Evolutionary conservation across 1,140 invertebrate species (phyloP), one percentile per base, ranked within the genome.

Genomic region (Drosophila orena): DNA sequence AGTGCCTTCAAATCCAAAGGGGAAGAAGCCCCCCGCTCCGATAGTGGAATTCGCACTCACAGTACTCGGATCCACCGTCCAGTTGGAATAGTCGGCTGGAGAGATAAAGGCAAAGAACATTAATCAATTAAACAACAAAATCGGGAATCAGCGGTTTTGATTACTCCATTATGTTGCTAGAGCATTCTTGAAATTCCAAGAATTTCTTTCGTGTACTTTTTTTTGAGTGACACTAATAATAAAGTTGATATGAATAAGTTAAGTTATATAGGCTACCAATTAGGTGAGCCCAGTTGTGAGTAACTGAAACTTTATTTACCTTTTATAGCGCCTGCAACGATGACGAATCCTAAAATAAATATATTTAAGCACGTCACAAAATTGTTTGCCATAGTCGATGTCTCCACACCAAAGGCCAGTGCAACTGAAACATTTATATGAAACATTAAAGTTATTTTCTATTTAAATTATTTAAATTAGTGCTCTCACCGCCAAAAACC

Each of bases 281-380:
- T 30, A 30, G 27, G 27, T 30, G 7, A 30, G 7, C 27, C 7
- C 7, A 30, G 7, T 2, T 8, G 27, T 30, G 7, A 30, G 7
- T 17, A 24, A 10, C 6, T 15, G 6, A 17, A 22, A 47, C 12
- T 3, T 27, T 15, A 34, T 34, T 93, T 93, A 94, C 95, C 94
- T 93, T 97, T 96, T 44, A 97, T 94, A 1, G 95, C 93, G 24
- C 97, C 97, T 76, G 95, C 95, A 58, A 98, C 94, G 17, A 98
- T 95, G n/a, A 97, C 95, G 90, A 97, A 97, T 0, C 95, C 74
- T 6, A 98, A 95, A 4, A 98, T 96, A 20, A 94, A 93, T n/a
- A 98, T 92, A 92, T 98, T 98, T n/a, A 98, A 91, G 0, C 94
- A 92, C 0, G 97, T 98, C 65, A 98, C 96, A 47, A 98, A 93